Conservation (phyloP, 2,113 vertebrate species). For the Synchiropus splendidus region DNA sequence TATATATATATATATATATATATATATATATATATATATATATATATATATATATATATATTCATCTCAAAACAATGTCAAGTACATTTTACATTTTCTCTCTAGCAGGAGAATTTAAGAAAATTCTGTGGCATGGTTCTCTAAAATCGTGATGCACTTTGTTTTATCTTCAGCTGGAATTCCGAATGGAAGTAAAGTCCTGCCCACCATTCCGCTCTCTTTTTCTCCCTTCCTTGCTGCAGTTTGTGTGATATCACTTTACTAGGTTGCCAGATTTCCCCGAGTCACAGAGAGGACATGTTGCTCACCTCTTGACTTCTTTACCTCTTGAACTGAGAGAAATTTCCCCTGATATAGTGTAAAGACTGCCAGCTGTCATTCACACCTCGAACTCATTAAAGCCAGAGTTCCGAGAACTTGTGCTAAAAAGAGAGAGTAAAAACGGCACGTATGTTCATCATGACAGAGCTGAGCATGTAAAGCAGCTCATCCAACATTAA, state of each 20-base stretch:
- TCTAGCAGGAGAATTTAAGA: too few relatives aligned
- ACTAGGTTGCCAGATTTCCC: constrained; percentile 65
- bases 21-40: too few relatives aligned
- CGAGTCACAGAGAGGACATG: constrained; percentile 55
- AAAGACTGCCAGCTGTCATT: constrained; percentile 59
- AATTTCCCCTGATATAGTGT: constrained; percentile 16
- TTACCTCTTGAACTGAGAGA: constrained; percentile 64
- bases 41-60: too few relatives aligned
- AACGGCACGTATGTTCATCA: constrained; percentile 52
- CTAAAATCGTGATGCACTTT: too few relatives aligned
- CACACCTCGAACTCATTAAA: constrained; percentile 51
- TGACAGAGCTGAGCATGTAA: constrained; percentile 58
- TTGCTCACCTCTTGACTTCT: constrained; percentile 61
- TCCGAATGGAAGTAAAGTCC: too few relatives aligned
- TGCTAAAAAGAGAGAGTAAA: constrained; percentile 46
- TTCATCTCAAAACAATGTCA: too few relatives aligned
- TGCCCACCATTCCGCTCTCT: background rate
- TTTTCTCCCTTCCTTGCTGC: constrained; percentile 18
- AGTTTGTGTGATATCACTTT: constrained; percentile 58
- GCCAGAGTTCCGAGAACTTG: constrained; percentile 21
- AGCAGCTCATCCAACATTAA: constrained; percentile 71
- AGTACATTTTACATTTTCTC: too few relatives aligned
- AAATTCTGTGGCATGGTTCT: too few relatives aligned
- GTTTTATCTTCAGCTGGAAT: too few relatives aligned
- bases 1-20: too few relatives aligned